These are phyloP conservation scores for Steatornis caripensis DNA, from an alignment of 2,113 vertebrate genomes.

Conservation along the genomic window DNA sequence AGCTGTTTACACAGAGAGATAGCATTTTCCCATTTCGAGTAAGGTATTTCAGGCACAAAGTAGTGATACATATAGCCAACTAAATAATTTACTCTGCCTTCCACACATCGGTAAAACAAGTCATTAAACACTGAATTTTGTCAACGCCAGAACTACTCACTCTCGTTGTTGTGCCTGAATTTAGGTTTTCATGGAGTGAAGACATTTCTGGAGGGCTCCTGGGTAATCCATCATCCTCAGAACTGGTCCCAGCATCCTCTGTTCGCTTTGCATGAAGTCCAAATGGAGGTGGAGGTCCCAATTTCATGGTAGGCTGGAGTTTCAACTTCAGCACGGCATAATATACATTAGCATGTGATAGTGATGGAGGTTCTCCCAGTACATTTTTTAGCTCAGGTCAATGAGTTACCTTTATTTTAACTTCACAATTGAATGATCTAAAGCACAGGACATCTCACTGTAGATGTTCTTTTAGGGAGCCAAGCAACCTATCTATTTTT, in stretches of 20 bases:
- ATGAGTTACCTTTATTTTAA: background rate
- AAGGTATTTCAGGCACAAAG: background rate
- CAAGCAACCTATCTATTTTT: background rate
- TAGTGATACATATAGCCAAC: background rate
- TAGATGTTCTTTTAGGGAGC: background rate
- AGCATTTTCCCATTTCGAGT: background rate
- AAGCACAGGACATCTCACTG: background rate
- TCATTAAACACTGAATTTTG: background rate
- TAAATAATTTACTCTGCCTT: background rate
- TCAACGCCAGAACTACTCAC: constrained; percentile 65
- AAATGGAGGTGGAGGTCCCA: constrained; percentile 79
- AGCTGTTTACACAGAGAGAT: background rate
- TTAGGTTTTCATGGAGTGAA: constrained; percentile 60
- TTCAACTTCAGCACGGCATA: constrained; percentile 75
- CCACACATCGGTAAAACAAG: background rate
- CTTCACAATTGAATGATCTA: background rate
- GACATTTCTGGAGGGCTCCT: constrained; percentile 77
- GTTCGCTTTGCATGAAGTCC: constrained; percentile 69
- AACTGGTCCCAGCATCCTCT: constrained; percentile 76
- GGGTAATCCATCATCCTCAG: constrained; percentile 80
- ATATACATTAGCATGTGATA: constrained; percentile 1
- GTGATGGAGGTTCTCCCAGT: background rate
- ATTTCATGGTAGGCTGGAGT: constrained; percentile 87
- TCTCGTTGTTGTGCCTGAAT: constrained; percentile 63
- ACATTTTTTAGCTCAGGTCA: background rate